Evolutionary conservation across 2,888 invertebrate genomes (phyloP).

Genomic region (Phoenoteleia sp.): DNA sequence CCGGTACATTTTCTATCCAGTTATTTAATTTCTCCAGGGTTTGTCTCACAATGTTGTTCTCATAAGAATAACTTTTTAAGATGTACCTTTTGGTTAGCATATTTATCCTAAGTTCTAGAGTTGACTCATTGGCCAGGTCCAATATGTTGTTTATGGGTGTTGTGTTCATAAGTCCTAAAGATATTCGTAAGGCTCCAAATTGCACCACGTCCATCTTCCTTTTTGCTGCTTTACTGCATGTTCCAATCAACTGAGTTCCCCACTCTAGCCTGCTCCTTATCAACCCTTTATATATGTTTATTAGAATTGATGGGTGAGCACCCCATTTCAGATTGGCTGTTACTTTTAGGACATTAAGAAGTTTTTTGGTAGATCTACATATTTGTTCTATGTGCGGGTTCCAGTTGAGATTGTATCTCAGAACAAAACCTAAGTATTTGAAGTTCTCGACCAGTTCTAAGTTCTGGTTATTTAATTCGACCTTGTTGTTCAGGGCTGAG

Average conservation of each 20-base stretch:
- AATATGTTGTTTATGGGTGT: too few relatives aligned
- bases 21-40: too few relatives aligned
- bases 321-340: neutral
- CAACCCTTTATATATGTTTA: conserved; percentile 9
- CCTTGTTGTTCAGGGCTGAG: neutral
- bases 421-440: conserved; percentile 1
- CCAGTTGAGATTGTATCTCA: conserved; percentile 34
- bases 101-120: too few relatives aligned
- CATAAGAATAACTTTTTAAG: too few relatives aligned
- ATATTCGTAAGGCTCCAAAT: neutral
- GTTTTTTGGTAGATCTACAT: neutral
- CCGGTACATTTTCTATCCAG: too few relatives aligned
- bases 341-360: neutral
- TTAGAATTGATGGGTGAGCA: conserved; percentile 1
- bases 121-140: too few relatives aligned
- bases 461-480: neutral
- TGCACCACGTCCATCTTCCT: neutral
- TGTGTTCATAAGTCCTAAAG: neutral
- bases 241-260: neutral
- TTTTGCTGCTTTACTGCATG: neutral
- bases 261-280: conserved; percentile 16
- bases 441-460: neutral
- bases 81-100: too few relatives aligned
- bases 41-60: too few relatives aligned
- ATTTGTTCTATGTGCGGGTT: neutral